A percentile compares a stretch with the other conserved stretches of the same genome.
Evolutionary conservation across 2,113 vertebrate species (phyloP).

Genomic region (Heptranchias perlo): DNA sequence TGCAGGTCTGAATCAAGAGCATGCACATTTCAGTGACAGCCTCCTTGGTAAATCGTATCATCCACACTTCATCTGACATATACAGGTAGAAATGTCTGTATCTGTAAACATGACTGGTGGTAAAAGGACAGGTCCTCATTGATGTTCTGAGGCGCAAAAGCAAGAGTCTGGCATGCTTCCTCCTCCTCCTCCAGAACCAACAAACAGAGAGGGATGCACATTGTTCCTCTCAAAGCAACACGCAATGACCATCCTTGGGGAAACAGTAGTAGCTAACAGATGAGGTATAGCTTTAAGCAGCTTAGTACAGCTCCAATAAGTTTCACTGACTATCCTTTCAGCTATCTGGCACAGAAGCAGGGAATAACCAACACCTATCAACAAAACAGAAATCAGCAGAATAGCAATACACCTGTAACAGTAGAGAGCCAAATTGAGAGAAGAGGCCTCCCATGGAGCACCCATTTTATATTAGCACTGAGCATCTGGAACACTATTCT

Average conservation of each 20-base stretch:
- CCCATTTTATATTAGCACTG: neutral
- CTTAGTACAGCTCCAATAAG: neutral
- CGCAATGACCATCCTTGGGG: neutral
- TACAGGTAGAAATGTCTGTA: no score
- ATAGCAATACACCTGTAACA: neutral
- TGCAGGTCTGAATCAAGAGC: no score
- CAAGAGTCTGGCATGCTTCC: neutral
- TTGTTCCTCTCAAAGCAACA: neutral
- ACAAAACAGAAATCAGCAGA: neutral
- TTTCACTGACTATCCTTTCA: neutral
- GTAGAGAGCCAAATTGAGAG: neutral
- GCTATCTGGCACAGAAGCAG: neutral
- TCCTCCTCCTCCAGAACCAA: neutral
- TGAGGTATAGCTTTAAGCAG: neutral
- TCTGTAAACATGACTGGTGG: no score
- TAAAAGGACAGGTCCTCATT: no score
- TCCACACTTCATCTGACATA: no score
- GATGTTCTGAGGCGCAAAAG: neutral
- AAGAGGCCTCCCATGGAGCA: neutral
- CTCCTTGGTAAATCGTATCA: no score
- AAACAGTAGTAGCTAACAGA: neutral
- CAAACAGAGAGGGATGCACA: neutral
- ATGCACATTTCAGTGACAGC: no score
- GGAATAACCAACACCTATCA: neutral
- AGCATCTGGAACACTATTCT: neutral